Conservation (phyloP, 2,113 vertebrate species). For the Gavialis gangeticus region DNA sequence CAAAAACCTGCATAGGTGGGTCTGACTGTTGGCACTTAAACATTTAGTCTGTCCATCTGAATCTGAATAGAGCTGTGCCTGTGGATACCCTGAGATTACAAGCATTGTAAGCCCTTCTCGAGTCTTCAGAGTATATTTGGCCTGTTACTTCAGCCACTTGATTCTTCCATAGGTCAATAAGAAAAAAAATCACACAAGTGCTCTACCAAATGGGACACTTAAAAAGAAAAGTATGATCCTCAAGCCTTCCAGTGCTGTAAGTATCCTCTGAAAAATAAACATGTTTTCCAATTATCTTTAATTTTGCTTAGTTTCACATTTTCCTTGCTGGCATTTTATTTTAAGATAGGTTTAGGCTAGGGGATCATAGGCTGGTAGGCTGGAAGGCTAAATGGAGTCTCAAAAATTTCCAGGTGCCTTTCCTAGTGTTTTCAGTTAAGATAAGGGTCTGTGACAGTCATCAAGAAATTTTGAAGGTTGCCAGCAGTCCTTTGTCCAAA, state of each 20-base stretch:
- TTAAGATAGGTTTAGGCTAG: not conserved
- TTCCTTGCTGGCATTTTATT: not conserved
- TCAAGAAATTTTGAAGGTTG: no score
- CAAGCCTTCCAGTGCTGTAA: conserved; percentile 32
- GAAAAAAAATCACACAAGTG: conserved; percentile 33
- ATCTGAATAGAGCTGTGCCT: not conserved
- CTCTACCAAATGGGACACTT: conserved; percentile 45
- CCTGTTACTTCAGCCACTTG: not conserved
- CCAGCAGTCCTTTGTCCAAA: no score
- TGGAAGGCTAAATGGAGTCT: no score
- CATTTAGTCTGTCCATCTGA: not conserved
- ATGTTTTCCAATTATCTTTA: not conserved
- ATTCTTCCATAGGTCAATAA: conserved; percentile 46
- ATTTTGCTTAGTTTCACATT: not conserved
- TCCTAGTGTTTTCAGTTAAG: no score
- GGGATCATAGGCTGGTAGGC: not conserved
- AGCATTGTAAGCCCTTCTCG: not conserved
- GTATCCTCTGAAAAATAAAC: not conserved
- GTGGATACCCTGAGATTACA: not conserved
- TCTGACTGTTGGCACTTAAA: not conserved
- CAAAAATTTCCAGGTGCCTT: no score
- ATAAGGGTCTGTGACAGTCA: no score
- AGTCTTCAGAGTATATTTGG: not conserved
- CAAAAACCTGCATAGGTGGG: not conserved
- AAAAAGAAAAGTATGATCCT: conserved; percentile 51